phyloP scores from a whole-genome alignment of 2,113 vertebrate genomes.

The Zosterops lateralis region DNA sequence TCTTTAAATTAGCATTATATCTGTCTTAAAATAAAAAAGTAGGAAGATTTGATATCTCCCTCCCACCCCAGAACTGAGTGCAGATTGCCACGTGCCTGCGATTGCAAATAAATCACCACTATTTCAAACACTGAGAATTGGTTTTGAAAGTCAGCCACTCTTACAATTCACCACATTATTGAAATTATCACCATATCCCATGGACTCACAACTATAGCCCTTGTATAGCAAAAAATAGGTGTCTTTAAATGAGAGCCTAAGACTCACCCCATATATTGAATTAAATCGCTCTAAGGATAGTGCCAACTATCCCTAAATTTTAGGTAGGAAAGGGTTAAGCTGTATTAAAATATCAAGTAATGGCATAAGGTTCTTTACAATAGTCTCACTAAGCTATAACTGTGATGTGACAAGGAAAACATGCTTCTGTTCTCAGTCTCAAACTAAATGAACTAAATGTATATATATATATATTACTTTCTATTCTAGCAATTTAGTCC shows the following conservation, averaged over 20 bases:
- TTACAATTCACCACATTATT: background rate
- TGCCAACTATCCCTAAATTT: background rate
- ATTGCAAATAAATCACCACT: background rate
- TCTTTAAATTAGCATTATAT: background rate
- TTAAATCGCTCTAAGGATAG: background rate
- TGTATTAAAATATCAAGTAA: background rate
- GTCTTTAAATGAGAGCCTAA: background rate
- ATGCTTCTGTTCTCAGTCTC: background rate
- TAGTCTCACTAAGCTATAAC: background rate
- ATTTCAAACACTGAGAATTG: background rate
- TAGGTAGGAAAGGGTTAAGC: background rate
- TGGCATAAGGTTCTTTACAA: background rate
- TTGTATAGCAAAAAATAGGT: background rate
- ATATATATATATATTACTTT: background rate
- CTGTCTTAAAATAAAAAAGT: background rate
- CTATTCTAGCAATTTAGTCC: background rate
- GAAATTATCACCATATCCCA: background rate
- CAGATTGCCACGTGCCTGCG: background rate
- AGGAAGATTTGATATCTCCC: background rate
- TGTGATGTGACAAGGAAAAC: background rate
- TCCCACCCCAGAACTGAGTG: background rate
- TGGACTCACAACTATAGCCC: background rate
- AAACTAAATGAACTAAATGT: background rate
- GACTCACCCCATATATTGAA: background rate
- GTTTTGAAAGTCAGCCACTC: background rate